Base-by-base conservation (phyloP, 2,888 invertebrate genomes). In the Artemia sinica region DNA sequence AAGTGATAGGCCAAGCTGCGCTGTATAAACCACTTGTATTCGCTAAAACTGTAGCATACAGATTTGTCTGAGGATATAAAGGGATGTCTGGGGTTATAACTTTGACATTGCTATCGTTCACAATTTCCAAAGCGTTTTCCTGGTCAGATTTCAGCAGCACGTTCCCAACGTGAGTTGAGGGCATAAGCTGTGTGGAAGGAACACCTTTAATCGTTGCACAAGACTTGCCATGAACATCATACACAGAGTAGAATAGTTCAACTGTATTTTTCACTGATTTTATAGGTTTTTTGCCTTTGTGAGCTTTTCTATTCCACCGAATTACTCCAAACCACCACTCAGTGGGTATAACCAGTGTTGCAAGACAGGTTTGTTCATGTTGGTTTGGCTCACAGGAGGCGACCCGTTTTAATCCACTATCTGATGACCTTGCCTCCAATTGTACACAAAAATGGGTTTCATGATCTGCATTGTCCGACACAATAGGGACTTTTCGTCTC, bases 41-140 rank as follows among this genome's bases (percentile, higher is more conserved):
- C 63, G 63, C 63, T 58, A 91, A 91, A 50, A 92, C 91, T 1
- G 94, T 93, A 48, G 94, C 85, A 78, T 94, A 91, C 74, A 95
- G 82, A 75, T 89, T 85, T 50, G 92, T 89, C 76, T 89, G 85
- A 5, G 94, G 93, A 79, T 91, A 92, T 14, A 94, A 82, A 0
- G 91, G 88, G 14, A 63, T 66, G 49, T 67, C 70, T 14, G 70
- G 67, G 12, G 68, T 67, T 49, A 70, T 58, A 18, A 70, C 50
- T 13, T 68, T 63, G 4, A 70, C 50, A 50, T 51, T 67, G 50
- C 67, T 67, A 18, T 67, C 67, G n/a, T 49, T 50, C 28, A 67
- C 67, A 50, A 51, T 67, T 51, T 50, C 50, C 50, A 67, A 28
- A 10, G 14, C 50, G 50, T 49, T 41, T 28, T 50, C 50, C 50